Conservation (phyloP, 2,113 vertebrate genomes). For the Ictalurus furcatus region DNA sequence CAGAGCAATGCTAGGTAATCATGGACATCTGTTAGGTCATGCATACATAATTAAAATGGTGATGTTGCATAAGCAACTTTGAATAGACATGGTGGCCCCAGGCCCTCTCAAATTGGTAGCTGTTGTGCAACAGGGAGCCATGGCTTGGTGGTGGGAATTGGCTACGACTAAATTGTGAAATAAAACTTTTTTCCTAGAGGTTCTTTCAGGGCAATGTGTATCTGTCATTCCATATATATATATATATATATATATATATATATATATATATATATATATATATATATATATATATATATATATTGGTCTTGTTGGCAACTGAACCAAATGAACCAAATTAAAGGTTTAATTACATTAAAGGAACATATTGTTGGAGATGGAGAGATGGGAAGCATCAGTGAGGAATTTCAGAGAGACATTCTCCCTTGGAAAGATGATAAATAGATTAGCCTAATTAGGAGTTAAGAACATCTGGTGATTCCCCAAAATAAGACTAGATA, state of each 20-base stretch:
- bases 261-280: too few species aligned
- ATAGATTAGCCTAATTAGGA: neutral
- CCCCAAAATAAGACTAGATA: neutral
- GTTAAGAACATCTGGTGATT: slow-evolving; percentile 1
- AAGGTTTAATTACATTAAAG: neutral
- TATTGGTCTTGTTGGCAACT: neutral
- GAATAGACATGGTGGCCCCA: neutral
- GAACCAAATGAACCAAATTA: neutral
- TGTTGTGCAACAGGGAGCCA: neutral
- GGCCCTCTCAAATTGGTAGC: neutral
- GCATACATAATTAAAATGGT: slow-evolving; percentile 1
- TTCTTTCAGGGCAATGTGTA: neutral
- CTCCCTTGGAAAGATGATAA: neutral
- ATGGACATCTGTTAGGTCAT: neutral
- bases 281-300: too few species aligned
- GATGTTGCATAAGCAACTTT: neutral
- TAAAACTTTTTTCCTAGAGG: neutral
- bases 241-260: too few species aligned
- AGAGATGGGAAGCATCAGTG: neutral
- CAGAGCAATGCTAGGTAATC: neutral
- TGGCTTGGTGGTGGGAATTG: neutral
- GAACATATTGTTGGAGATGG: neutral
- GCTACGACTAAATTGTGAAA: neutral
- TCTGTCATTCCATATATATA: neutral
- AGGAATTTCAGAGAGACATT: neutral